phyloP scores from a whole-genome alignment of 1,140 invertebrate genomes.

The Linepithema humile region DNA sequence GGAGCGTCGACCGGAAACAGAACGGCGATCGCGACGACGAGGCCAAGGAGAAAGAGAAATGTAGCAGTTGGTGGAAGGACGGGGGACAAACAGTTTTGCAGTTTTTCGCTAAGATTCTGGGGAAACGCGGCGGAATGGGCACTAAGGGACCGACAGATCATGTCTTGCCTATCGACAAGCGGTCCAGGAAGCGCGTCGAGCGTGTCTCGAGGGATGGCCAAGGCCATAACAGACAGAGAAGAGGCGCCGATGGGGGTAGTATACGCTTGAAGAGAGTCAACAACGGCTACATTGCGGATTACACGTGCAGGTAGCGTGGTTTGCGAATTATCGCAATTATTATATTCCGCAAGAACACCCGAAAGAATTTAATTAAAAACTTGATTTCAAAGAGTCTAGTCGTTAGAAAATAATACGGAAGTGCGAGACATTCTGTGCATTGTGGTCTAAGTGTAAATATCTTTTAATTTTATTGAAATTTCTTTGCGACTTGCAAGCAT shows the following conservation, averaged over 20 bases:
- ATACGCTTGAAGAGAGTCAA: slow-evolving; percentile 39
- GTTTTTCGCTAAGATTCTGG: slow-evolving; percentile 62
- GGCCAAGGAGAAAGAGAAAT: not conserved
- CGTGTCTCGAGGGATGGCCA: not conserved
- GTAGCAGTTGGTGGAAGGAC: slow-evolving; percentile 55
- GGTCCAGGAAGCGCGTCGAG: slow-evolving; percentile 7
- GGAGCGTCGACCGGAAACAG: slow-evolving; percentile 18
- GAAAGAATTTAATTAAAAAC: not conserved
- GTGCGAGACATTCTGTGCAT: not conserved
- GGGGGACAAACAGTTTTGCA: slow-evolving; percentile 52
- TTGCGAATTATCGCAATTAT: not conserved
- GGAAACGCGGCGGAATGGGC: slow-evolving; percentile 26
- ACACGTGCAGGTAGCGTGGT: slow-evolving; percentile 17
- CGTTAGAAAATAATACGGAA: not conserved
- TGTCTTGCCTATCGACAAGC: slow-evolving; percentile 6
- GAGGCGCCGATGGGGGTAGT: not conserved
- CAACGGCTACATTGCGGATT: slow-evolving; percentile 23
- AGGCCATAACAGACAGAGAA: slow-evolving; percentile 11
- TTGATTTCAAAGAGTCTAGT: not conserved
- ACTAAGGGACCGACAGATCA: not conserved
- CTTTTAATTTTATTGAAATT: not conserved
- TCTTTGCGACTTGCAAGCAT: not conserved
- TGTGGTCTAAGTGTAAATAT: not conserved
- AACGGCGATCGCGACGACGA: slow-evolving; percentile 18
- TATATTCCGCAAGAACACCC: not conserved